Conservation (phyloP, 2,113 vertebrate genomes). For the Chloropsis hardwickii region DNA sequence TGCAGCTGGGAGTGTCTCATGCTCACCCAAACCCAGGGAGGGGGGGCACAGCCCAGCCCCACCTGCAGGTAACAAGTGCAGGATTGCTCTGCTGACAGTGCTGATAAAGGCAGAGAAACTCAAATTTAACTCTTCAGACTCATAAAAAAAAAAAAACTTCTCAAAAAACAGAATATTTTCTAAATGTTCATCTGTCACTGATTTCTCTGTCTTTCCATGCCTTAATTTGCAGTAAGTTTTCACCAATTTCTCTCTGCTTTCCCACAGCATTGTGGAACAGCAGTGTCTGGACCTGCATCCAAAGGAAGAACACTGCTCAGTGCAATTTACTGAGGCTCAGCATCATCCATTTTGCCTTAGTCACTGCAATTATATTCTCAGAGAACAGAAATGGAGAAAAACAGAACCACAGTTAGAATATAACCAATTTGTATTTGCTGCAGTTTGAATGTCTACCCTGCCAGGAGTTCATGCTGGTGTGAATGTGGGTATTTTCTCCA, state of each 20-base stretch:
- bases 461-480: background rate
- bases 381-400: background rate
- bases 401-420: background rate
- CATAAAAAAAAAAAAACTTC: background rate
- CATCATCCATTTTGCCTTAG: conserved; percentile 9
- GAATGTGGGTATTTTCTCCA: background rate
- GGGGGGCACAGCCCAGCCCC: background rate
- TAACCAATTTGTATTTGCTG: background rate
- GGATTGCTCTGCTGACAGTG: background rate
- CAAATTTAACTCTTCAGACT: background rate
- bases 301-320: background rate
- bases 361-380: background rate
- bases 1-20: background rate
- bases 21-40: background rate
- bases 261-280: background rate
- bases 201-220: background rate
- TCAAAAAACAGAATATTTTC: background rate
- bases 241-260: background rate
- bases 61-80: background rate
- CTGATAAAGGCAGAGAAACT: background rate
- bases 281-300: background rate
- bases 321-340: background rate
- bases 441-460: background rate
- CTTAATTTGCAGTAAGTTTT: background rate
- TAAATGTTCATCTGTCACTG: background rate